Conservation (phyloP, 1,140 invertebrate species). For the Papilio polyxenes region DNA sequence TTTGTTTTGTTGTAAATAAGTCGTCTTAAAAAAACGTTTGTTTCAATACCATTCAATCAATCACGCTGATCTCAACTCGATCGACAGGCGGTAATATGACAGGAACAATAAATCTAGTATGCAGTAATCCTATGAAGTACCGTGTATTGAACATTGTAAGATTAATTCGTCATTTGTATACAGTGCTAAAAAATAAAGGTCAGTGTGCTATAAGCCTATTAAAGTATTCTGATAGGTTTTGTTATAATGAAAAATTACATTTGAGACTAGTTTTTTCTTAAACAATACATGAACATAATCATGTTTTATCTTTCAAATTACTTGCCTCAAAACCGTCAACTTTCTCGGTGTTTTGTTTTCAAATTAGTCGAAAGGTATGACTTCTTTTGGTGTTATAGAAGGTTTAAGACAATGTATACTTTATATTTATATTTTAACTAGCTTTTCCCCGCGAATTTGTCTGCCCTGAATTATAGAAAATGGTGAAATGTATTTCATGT, state of each 20-base stretch:
- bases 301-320: not conserved
- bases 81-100: slow-evolving; percentile 13
- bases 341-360: no score
- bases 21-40: slow-evolving; percentile 21
- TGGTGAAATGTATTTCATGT: no score
- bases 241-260: not conserved
- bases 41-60: slow-evolving; percentile 25
- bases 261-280: not conserved
- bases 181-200: not conserved
- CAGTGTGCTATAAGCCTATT: not conserved
- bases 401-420: no score
- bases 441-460: no score
- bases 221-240: not conserved
- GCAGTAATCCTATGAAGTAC: slow-evolving; percentile 24
- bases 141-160: slow-evolving; percentile 5
- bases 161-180: slow-evolving; percentile 26
- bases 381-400: no score
- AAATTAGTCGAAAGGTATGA: no score
- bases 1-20: slow-evolving; percentile 17
- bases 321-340: no score
- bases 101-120: slow-evolving; percentile 31
- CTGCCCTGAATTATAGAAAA: no score
- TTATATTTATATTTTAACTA: no score
- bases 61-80: slow-evolving; percentile 8
- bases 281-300: not conserved